phyloP scores from a whole-genome alignment of 2,797 vertebrate species.

The Eulemur albifrons region DNA sequence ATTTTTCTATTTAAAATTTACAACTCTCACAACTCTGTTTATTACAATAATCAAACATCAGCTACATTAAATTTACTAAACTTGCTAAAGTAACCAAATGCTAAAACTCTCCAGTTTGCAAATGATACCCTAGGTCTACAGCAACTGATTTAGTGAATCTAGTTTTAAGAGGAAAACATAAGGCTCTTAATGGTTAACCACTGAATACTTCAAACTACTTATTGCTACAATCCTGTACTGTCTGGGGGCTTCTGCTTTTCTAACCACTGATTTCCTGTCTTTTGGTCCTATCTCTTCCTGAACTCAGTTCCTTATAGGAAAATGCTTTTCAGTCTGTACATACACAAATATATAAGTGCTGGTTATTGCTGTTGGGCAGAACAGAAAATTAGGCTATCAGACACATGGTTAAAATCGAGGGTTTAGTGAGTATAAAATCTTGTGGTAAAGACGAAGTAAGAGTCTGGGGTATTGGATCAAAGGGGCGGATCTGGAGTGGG shows the following conservation, averaged over 20 bases:
- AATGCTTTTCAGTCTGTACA: neutral
- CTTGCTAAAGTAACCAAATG: conserved; percentile 21
- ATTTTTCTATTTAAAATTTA: conserved; percentile 52
- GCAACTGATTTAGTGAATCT: neutral
- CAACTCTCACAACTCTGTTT: conserved; percentile 45
- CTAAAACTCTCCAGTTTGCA: conserved; percentile 20
- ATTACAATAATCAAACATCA: conserved; percentile 39
- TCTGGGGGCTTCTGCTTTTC: neutral
- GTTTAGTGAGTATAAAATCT: neutral
- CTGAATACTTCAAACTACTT: neutral
- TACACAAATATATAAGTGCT: neutral
- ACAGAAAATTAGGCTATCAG: neutral
- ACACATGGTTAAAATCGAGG: neutral
- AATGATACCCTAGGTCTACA: neutral
- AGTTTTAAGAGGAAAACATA: conserved; percentile 8
- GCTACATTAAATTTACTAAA: conserved; percentile 39
- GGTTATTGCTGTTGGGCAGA: neutral
- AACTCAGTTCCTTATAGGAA: neutral
- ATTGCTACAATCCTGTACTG: neutral
- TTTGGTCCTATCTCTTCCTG: neutral
- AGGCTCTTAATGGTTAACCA: neutral
- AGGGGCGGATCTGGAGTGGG: neutral
- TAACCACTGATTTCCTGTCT: neutral
- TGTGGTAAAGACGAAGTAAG: neutral
- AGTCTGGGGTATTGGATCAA: neutral